Conservation (phyloP, 2,888 invertebrate species). For the Seira musarum region DNA sequence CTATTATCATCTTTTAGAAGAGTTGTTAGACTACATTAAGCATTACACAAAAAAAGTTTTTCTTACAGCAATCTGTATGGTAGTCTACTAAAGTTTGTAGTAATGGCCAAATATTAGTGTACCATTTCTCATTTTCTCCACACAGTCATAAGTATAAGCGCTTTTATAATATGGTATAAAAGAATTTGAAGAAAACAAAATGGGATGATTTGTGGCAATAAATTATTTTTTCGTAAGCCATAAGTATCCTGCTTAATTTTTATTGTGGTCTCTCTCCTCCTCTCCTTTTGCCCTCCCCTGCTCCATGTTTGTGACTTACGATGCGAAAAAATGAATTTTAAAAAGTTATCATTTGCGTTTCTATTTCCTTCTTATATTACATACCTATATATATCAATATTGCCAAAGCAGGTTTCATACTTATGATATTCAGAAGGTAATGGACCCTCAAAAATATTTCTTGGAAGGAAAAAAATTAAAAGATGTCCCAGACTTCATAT, state of each 20-base stretch:
- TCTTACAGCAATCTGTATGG: too few species aligned
- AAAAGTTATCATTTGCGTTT: conserved; percentile 13
- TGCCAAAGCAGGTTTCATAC: too few species aligned
- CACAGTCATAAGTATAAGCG: too few species aligned
- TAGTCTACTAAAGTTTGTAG: not conserved
- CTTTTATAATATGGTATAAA: not conserved
- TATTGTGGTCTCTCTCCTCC: too few species aligned
- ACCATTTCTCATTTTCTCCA: conserved; percentile 13
- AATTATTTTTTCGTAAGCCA: conserved; percentile 48
- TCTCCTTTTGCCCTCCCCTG: conserved; percentile 34
- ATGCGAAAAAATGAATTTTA: conserved; percentile 28
- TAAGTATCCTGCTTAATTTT: conserved; percentile 52
- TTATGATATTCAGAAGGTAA: too few species aligned
- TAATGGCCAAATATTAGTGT: not conserved
- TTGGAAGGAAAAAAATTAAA: too few species aligned
- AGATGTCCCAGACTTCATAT: too few species aligned
- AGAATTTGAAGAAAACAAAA: conserved; percentile 34
- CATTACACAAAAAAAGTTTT: not conserved
- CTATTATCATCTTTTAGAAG: conserved; percentile 41
- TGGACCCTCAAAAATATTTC: too few species aligned
- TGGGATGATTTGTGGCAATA: conserved; percentile 56
- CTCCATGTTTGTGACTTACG: conserved; percentile 20
- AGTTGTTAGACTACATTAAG: not conserved
- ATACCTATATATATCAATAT: not conserved
- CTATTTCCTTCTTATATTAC: not conserved